Conservation (phyloP, 2,888 invertebrate species). For the Lithophane ornitopus region DNA sequence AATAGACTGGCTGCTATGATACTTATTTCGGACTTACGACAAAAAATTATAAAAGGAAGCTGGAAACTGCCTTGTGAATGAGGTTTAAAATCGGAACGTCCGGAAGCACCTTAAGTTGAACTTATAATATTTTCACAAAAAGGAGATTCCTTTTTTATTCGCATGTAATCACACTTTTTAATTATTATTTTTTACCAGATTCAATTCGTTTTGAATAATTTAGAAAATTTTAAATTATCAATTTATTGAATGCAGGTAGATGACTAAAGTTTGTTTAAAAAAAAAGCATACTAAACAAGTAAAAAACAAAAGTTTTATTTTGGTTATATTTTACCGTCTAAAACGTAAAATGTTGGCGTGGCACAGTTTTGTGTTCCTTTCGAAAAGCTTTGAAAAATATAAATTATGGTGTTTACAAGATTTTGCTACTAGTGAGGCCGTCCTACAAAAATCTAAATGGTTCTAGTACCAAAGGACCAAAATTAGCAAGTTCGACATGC, state of each 20-base stretch:
- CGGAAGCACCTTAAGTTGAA: not conserved
- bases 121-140: constrained; percentile 18
- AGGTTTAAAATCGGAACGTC: constrained; percentile 15
- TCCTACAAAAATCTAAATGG: constrained; percentile 53
- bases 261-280: not conserved
- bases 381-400: constrained; percentile 31
- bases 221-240: not conserved
- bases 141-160: constrained; percentile 34
- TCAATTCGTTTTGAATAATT: not conserved
- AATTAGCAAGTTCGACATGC: not conserved
- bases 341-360: constrained; percentile 26
- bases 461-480: constrained; percentile 35
- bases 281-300: not conserved
- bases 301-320: not conserved
- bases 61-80: not conserved
- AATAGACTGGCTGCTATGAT: not conserved
- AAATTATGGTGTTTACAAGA: constrained; percentile 52
- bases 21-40: not conserved
- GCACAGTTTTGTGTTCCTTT: constrained; percentile 34
- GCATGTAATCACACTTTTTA: not conserved
- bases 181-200: not conserved
- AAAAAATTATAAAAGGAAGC: too few relatives aligned
- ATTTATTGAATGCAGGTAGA: too few relatives aligned
- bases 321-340: not conserved
- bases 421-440: constrained; percentile 58